Evolutionary conservation across 2,888 invertebrate species (phyloP).

Genomic region (Germaria angustata): DNA sequence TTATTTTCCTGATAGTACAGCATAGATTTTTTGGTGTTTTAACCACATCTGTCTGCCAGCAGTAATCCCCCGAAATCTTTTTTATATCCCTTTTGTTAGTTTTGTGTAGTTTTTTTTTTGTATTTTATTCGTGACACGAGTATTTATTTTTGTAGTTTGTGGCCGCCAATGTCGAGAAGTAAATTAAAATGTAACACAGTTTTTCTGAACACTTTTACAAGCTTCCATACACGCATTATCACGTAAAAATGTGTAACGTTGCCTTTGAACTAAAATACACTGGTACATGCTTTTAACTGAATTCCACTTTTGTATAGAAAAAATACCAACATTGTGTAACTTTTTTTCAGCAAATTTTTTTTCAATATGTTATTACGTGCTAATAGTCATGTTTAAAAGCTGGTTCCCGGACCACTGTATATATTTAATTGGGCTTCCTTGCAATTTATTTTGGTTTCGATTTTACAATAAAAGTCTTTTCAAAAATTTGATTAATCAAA

Average conservation of each 20-base stretch:
- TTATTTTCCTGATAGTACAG: too few relatives aligned
- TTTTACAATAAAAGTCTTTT: too few relatives aligned
- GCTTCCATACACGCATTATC: not conserved
- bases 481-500: too few relatives aligned
- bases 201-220: constrained; percentile 1
- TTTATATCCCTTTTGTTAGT: constrained; percentile 21
- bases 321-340: not conserved
- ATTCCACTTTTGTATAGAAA: constrained; percentile 11
- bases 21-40: too few relatives aligned
- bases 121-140: constrained; percentile 22
- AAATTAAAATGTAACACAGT: constrained; percentile 73
- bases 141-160: constrained; percentile 44
- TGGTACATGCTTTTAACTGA: constrained; percentile 33
- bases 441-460: too few relatives aligned
- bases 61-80: constrained; percentile 46
- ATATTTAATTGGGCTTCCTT: constrained; percentile 26
- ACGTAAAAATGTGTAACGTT: not conserved
- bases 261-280: not conserved
- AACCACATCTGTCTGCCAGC: constrained; percentile 41
- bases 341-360: not conserved
- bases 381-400: constrained; percentile 75
- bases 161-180: constrained; percentile 68
- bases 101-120: too few relatives aligned
- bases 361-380: constrained; percentile 33
- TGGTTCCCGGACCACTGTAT: constrained; percentile 73